Conservation (phyloP, 2,888 invertebrate species). For the Drosophila pullipes region DNA sequence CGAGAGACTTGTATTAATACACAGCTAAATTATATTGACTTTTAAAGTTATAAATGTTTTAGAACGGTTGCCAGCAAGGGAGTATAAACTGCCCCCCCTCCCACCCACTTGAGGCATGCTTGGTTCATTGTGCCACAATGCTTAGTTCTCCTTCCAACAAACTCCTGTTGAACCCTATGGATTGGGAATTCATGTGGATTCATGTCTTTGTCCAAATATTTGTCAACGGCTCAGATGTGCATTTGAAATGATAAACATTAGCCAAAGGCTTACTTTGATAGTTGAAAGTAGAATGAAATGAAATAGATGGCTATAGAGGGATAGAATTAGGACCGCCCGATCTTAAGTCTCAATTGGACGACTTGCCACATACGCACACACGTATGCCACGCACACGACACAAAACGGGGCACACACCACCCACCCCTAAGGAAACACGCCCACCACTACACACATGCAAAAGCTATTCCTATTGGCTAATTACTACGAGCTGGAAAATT, state of each 20-base stretch:
- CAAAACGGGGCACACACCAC: constrained; percentile 13
- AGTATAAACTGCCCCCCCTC: not conserved
- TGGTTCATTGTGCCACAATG: not conserved
- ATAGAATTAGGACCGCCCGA: constrained; percentile 9
- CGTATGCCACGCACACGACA: constrained; percentile 1
- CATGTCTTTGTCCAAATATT: not conserved
- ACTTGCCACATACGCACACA: not conserved
- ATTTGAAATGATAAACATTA: not conserved
- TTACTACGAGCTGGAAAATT: constrained; percentile 66
- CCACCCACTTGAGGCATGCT: not conserved
- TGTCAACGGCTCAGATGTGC: not conserved
- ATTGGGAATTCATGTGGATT: not conserved
- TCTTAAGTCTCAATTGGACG: constrained; percentile 12
- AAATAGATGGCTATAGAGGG: not conserved
- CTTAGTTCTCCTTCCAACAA: not conserved
- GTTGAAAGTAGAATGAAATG: not conserved
- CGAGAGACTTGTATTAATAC: not conserved
- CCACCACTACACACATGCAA: constrained; percentile 61
- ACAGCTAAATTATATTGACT: not conserved
- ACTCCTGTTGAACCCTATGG: not conserved
- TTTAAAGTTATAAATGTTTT: not conserved
- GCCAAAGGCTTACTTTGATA: not conserved
- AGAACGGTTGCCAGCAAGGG: not conserved
- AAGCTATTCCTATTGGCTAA: constrained; percentile 79
- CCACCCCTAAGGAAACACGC: constrained; percentile 46